phyloP scores from a whole-genome alignment of 1,140 invertebrate genomes.

The Rhynchophorus ferrugineus region DNA sequence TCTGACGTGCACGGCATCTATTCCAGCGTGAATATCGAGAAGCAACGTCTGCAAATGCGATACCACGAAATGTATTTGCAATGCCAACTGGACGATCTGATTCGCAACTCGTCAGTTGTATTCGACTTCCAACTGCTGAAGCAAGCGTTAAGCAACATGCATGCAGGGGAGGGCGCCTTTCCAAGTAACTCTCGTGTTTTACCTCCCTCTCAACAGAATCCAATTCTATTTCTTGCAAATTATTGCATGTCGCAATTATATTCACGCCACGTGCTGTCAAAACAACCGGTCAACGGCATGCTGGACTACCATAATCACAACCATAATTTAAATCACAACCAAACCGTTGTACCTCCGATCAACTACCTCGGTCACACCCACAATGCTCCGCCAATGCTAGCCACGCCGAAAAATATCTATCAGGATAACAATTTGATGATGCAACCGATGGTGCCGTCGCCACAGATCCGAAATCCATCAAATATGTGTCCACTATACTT shows the following conservation, averaged over 20 bases:
- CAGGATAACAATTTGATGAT: slow-evolving; percentile 37
- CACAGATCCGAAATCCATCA: slow-evolving; percentile 43
- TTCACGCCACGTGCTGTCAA: slow-evolving; percentile 55
- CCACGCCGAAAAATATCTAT: slow-evolving; percentile 37
- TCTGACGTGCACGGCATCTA: slow-evolving; percentile 50
- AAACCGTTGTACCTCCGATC: slow-evolving; percentile 34
- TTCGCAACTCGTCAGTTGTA: slow-evolving; percentile 54
- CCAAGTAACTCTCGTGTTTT: slow-evolving; percentile 41
- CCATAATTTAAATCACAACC: slow-evolving; percentile 17
- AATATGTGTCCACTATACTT: slow-evolving; percentile 63
- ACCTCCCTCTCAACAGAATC: slow-evolving; percentile 45
- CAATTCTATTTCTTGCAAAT: slow-evolving; percentile 63
- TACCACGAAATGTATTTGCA: slow-evolving; percentile 66
- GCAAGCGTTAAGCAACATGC: slow-evolving; percentile 54
- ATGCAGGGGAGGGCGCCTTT: slow-evolving; percentile 45
- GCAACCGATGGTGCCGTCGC: slow-evolving; percentile 40
- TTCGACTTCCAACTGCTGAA: slow-evolving; percentile 59
- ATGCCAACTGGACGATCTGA: slow-evolving; percentile 62
- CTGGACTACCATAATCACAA: slow-evolving; percentile 46
- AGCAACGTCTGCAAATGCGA: slow-evolving; percentile 55
- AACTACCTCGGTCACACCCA: slow-evolving; percentile 42
- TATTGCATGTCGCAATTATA: slow-evolving; percentile 68
- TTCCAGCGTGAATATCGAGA: slow-evolving; percentile 50
- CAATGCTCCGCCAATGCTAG: slow-evolving; percentile 32
- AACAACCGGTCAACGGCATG: slow-evolving; percentile 51